Evolutionary conservation across 2,113 vertebrate species (phyloP).

Genomic region (Forbesichthys papilliferus): DNA sequence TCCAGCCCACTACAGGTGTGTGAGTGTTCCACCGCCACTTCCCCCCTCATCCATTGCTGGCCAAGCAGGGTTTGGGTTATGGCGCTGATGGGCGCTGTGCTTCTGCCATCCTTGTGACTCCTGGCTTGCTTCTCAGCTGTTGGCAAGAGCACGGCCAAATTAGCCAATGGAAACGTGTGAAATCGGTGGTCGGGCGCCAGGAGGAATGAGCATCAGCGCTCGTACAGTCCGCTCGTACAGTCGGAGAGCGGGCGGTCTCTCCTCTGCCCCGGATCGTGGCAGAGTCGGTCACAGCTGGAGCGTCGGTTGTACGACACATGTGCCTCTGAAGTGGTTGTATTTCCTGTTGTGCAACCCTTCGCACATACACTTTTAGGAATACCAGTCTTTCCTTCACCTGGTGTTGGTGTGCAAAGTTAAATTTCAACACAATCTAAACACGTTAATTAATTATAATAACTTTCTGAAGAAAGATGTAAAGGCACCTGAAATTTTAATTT

Average conservation of each 20-base stretch:
- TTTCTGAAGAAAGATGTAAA: conserved; percentile 77
- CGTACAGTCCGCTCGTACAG: conserved; percentile 44
- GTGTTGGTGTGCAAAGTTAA: conserved; percentile 70
- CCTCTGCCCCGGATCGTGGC: conserved; percentile 37
- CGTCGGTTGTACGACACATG: conserved; percentile 55
- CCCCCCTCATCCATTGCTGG: conserved; percentile 5
- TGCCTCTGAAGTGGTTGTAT: conserved; percentile 50
- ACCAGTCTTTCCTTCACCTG: conserved; percentile 67
- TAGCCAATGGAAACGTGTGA: conserved; percentile 80
- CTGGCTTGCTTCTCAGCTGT: conserved; percentile 68
- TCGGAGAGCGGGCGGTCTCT: conserved; percentile 43
- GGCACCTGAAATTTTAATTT: conserved; percentile 85
- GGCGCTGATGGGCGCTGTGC: conserved; percentile 36
- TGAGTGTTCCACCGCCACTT: background rate
- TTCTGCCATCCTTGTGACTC: conserved; percentile 50
- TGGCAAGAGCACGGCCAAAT: conserved; percentile 78
- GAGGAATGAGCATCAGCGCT: conserved; percentile 78
- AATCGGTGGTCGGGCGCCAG: conserved; percentile 74
- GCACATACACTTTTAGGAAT: conserved; percentile 43
- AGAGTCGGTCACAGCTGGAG: conserved; percentile 54
- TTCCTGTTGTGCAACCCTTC: conserved; percentile 43
- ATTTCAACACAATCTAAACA: conserved; percentile 80
- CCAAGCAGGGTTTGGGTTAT: conserved; percentile 17
- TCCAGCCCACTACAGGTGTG: conserved; percentile 20
- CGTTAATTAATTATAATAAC: conserved; percentile 83